Evolutionary conservation across 2,888 invertebrate genomes (phyloP).

Genomic region (Allygus modestus): DNA sequence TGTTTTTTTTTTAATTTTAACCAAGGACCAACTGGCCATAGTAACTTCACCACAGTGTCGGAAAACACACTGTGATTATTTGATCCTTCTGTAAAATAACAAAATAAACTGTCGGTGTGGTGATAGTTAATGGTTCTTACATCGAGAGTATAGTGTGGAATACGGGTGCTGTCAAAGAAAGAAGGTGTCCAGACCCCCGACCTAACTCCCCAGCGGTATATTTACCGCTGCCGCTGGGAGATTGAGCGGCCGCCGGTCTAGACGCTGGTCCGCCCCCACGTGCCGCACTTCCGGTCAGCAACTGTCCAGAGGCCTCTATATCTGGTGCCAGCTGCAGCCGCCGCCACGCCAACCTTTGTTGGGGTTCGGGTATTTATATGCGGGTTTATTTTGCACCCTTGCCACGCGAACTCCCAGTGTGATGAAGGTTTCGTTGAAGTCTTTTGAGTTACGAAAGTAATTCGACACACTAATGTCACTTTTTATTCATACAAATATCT

Average conservation of each 20-base stretch:
- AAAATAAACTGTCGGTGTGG: no score
- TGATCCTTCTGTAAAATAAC: no score
- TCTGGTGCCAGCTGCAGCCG: conserved; percentile 9
- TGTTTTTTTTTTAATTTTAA: no score
- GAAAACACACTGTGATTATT: no score
- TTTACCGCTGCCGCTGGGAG: not conserved
- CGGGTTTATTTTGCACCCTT: conserved; percentile 15
- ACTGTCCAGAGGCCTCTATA: not conserved
- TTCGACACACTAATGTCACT: no score
- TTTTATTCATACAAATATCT: no score
- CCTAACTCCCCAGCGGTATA: not conserved
- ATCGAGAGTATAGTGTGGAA: no score
- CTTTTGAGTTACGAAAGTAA: conserved; percentile 20
- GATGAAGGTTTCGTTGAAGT: conserved; percentile 16
- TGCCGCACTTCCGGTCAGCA: conserved; percentile 28
- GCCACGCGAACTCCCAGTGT: not conserved
- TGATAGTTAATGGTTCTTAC: no score
- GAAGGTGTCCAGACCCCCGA: not conserved
- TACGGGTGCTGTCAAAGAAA: no score
- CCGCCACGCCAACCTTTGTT: conserved; percentile 8
- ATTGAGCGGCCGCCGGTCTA: conserved; percentile 4
- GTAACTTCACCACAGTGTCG: no score
- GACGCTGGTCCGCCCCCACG: not conserved
- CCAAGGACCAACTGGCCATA: no score
- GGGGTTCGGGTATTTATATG: conserved; percentile 13